Base-by-base conservation (phyloP, 2,888 invertebrate genomes). In the Baronia brevicornis region DNA sequence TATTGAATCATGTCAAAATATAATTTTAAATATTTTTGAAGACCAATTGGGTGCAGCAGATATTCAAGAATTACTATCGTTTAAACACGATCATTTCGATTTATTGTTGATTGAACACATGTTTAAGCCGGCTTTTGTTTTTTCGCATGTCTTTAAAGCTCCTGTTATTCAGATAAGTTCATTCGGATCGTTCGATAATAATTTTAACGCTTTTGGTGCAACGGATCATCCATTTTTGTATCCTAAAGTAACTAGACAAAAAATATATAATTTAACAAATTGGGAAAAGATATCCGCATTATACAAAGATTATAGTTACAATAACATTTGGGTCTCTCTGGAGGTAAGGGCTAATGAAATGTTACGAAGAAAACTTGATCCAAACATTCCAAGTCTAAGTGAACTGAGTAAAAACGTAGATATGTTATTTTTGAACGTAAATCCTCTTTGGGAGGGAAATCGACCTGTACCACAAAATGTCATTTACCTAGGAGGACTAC, bases 401-500 rank as follows among this genome's bases (percentile, higher is more conserved):
- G 49, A 54, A 14, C 35, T 63, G 9, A 34, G 37, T 5, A 33
- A 49, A 1, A 60, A 57, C 18, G 43, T 71, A 4, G 64, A 66
- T 34, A 43, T 79, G 48, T 36, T 78, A 18, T 63, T 84, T 29
- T 25, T 75, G 0, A 82, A 78, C 41, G 51, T 58, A 1, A 66
- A 80, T 44, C 63, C 68, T 1, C 28, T 68, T n/a, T 65, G 69
- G 51, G 57, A 56, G 12, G 43, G 41, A 1, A 60, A 65, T 33
- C 56, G 69, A 18, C 78, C 84, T 5, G 45, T 70, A 2, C 59
- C 75, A 4, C 74, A 80, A 0, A 62, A 58, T 36, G 43, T 74
- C 9, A 34, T 79, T 4, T 65, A 58, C 24, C 59, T 77, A 30
- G 77, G 77, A 18, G 75, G 75, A 2, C 44, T 71, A 14, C 77